These are phyloP conservation scores for Euproctis similis DNA, from an alignment of 2,888 invertebrate species.

Conservation along the genomic window DNA sequence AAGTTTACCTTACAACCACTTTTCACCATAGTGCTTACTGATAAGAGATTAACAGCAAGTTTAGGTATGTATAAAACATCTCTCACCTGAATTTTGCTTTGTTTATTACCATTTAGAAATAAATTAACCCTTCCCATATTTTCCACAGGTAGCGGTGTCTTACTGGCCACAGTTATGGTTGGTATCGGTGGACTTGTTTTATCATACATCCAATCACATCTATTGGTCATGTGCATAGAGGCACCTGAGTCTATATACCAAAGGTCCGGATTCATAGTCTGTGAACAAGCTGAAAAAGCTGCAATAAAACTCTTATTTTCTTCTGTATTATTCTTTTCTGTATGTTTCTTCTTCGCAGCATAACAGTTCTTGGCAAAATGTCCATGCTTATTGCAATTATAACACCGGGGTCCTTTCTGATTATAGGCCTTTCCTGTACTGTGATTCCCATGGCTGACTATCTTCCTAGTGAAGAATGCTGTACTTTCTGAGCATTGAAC, in stretches of 20 bases:
- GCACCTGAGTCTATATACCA: slow-evolving; percentile 16
- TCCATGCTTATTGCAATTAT: too few relatives aligned
- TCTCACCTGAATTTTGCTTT: slow-evolving; percentile 16
- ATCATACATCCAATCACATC: slow-evolving; percentile 10
- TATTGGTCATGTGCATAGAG: slow-evolving; percentile 13
- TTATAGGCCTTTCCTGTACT: too few relatives aligned
- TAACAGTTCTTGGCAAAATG: too few relatives aligned
- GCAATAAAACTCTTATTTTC: slow-evolving; percentile 12
- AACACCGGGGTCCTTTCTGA: too few relatives aligned
- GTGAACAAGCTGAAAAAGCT: slow-evolving; percentile 14
- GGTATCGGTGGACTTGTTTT: slow-evolving; percentile 7
- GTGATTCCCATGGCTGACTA: too few relatives aligned
- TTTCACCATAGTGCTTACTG: slow-evolving; percentile 9
- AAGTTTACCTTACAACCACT: slow-evolving; percentile 3
- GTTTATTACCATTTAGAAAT: slow-evolving; percentile 5
- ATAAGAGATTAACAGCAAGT: slow-evolving; percentile 13
- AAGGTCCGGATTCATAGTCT: slow-evolving; percentile 1
- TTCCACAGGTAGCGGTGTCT: slow-evolving; percentile 11
- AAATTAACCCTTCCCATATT: slow-evolving; percentile 3
- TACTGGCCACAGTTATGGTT: slow-evolving; percentile 18
- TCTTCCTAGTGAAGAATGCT: too few relatives aligned
- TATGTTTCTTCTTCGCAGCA: background rate
- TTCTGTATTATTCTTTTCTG: background rate
- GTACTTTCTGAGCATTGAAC: too few relatives aligned
- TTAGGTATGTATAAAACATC: slow-evolving; percentile 12